Conservation (phyloP, 2,113 vertebrate genomes). For the Panthera leo region DNA sequence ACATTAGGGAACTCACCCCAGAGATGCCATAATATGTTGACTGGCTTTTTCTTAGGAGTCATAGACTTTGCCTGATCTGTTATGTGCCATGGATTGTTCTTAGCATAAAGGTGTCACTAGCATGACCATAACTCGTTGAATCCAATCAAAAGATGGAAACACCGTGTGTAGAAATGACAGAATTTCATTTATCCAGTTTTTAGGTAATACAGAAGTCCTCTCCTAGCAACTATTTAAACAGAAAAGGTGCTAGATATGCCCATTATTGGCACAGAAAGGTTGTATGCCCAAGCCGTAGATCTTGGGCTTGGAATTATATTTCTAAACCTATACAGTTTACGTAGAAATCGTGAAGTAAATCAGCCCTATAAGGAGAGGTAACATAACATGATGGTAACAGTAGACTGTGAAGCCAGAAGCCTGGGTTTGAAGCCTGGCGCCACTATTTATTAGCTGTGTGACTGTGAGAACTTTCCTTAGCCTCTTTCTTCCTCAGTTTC, state of each 20-base stretch:
- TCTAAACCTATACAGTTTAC: neutral
- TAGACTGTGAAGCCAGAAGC: neutral
- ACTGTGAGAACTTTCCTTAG: neutral
- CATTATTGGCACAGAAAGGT: neutral
- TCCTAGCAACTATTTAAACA: neutral
- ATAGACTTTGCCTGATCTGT: neutral
- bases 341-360: neutral
- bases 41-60: neutral
- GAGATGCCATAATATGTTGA: neutral
- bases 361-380: neutral
- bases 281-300: neutral
- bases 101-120: neutral
- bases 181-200: slow-evolving; percentile 6
- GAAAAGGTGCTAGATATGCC: neutral
- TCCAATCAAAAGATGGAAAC: neutral
- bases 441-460: neutral
- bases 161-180: neutral
- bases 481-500: neutral
- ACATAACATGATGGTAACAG: neutral
- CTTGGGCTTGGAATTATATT: neutral
- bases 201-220: neutral
- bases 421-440: neutral
- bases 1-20: neutral
- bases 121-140: neutral
- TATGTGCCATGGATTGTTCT: neutral